phyloP scores from a whole-genome alignment of 2,888 invertebrate genomes.

The Caenorhabditis auriculariae region DNA sequence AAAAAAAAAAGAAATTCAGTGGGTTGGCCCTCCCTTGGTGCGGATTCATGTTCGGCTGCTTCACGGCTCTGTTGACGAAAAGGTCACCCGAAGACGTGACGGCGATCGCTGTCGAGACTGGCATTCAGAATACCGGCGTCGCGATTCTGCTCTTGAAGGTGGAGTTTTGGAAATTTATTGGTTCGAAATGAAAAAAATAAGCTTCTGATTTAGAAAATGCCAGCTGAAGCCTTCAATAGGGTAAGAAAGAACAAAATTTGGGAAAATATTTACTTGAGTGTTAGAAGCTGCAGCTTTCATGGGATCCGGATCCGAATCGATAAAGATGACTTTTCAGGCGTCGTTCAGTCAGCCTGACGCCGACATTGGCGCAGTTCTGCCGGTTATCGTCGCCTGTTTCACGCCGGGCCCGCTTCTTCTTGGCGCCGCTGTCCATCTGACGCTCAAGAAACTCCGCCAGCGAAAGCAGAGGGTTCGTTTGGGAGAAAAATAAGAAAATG shows the following conservation, averaged over 20 bases:
- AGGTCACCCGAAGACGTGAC: conserved; percentile 57
- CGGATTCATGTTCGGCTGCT: conserved; percentile 67
- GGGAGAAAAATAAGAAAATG: background rate
- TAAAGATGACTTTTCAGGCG: conserved; percentile 43
- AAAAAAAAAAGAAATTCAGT: conserved; percentile 27
- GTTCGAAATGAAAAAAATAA: too few species aligned
- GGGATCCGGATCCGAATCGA: background rate
- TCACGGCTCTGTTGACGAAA: conserved; percentile 60
- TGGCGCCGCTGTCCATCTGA: conserved; percentile 56
- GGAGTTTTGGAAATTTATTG: too few species aligned
- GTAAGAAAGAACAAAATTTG: background rate
- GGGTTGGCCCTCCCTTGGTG: conserved; percentile 66
- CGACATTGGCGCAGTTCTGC: conserved; percentile 74
- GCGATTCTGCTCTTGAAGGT: conserved; percentile 65
- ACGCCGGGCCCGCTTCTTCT: conserved; percentile 81
- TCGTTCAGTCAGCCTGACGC: conserved; percentile 63
- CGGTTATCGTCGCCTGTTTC: conserved; percentile 88
- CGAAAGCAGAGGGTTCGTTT: conserved; percentile 16
- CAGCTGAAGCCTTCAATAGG: too few species aligned
- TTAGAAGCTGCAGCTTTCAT: background rate
- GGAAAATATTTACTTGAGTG: background rate
- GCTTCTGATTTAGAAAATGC: too few species aligned
- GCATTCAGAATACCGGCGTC: conserved; percentile 66
- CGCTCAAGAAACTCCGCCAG: conserved; percentile 44
- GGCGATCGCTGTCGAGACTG: conserved; percentile 65